Evolutionary conservation across 2,113 vertebrate species (phyloP).

Genomic region (Himantopus leucocephalus): DNA sequence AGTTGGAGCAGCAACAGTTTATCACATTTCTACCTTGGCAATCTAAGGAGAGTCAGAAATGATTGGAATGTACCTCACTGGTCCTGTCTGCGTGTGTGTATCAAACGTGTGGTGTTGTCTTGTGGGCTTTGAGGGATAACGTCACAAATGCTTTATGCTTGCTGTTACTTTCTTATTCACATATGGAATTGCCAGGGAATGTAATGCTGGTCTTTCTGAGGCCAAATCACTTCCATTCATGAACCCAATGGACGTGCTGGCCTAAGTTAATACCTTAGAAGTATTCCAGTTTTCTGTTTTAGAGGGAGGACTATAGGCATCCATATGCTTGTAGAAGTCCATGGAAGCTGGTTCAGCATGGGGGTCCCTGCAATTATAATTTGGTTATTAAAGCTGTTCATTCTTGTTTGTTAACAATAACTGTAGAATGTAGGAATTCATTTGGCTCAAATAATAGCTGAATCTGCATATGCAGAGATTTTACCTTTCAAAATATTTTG

Average conservation of each 20-base stretch:
- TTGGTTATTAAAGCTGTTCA: not conserved
- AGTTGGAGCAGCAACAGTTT: not conserved
- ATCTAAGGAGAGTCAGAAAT: not conserved
- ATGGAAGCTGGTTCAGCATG: not conserved
- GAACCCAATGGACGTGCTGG: not conserved
- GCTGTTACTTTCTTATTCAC: not conserved
- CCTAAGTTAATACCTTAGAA: not conserved
- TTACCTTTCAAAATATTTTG: not conserved
- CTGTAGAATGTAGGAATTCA: not conserved
- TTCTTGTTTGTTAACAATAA: not conserved
- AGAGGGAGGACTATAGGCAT: not conserved
- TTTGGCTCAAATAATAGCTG: not conserved
- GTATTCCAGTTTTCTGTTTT: not conserved
- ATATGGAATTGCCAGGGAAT: not conserved
- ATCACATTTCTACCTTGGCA: not conserved
- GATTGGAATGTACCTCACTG: not conserved
- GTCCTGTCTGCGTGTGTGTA: rapidly evolving
- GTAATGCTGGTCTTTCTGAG: not conserved
- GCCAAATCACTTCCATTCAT: not conserved
- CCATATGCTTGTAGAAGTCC: not conserved
- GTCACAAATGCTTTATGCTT: not conserved
- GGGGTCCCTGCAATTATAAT: not conserved
- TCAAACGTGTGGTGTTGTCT: not conserved
- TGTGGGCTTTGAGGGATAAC: not conserved
- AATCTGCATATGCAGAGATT: not conserved